Conservation (phyloP, 1,140 invertebrate species). For the Papilio aristodemus region DNA sequence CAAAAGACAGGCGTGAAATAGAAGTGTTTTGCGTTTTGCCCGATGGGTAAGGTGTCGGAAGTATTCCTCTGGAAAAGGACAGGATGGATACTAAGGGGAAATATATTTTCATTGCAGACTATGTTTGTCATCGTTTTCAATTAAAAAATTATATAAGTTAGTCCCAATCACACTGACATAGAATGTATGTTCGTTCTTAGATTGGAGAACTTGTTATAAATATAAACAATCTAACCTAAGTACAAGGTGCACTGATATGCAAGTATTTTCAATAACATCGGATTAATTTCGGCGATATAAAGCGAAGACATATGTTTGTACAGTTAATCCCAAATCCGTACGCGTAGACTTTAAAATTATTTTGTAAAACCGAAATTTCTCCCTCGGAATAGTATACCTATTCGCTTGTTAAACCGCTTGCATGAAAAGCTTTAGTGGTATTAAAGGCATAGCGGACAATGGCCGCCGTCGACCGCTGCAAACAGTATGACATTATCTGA, state of each 20-base stretch:
- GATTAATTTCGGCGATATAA: background rate
- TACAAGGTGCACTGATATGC: background rate
- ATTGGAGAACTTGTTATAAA: too few relatives aligned
- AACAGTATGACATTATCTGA: constrained; percentile 10
- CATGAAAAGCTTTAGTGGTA: constrained; percentile 26
- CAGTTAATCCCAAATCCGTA: constrained; percentile 13
- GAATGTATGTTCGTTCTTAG: too few relatives aligned
- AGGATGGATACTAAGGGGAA: too few relatives aligned
- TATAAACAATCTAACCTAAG: background rate
- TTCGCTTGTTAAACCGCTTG: constrained; percentile 9
- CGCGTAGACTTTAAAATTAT: constrained; percentile 22
- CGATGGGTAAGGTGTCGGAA: too few relatives aligned
- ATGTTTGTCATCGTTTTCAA: too few relatives aligned
- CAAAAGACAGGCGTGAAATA: too few relatives aligned
- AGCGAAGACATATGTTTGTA: background rate
- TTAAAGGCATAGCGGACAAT: constrained; percentile 22
- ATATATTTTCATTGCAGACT: too few relatives aligned
- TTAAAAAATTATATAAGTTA: too few relatives aligned
- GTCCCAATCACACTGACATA: too few relatives aligned
- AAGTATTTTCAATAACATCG: background rate
- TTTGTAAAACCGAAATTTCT: constrained; percentile 22
- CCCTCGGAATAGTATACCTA: background rate
- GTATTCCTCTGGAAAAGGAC: too few relatives aligned
- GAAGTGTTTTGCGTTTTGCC: too few relatives aligned
- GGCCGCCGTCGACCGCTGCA: constrained; percentile 16